Conservation (phyloP, 1,140 invertebrate genomes). For the Planococcus citri region DNA sequence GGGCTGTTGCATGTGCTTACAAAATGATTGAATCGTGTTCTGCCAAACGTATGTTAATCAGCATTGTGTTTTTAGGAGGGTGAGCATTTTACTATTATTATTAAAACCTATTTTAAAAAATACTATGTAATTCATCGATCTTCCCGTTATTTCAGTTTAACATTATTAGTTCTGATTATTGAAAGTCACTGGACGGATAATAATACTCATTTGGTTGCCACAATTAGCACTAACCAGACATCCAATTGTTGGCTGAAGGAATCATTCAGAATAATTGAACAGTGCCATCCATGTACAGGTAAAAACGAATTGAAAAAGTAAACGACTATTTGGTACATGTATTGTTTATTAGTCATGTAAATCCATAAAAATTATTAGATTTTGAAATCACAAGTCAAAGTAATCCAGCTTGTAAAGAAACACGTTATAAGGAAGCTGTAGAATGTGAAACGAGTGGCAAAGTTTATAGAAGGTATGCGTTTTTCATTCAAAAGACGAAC, state of each 20-base stretch:
- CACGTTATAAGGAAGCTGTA: slow-evolving; percentile 28
- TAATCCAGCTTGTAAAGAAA: slow-evolving; percentile 47
- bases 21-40: slow-evolving; percentile 28
- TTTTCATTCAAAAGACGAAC: not conserved
- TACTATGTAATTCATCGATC: slow-evolving; percentile 1
- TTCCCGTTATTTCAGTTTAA: slow-evolving; percentile 45
- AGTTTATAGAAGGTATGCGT: slow-evolving; percentile 48
- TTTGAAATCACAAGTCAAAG: slow-evolving; percentile 60
- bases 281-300: slow-evolving; percentile 68
- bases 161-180: slow-evolving; percentile 59
- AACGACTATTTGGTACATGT: slow-evolving; percentile 5
- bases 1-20: not conserved
- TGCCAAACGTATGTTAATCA: slow-evolving; percentile 29
- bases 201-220: slow-evolving; percentile 25
- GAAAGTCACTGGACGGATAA: slow-evolving; percentile 58
- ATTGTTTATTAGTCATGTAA: not conserved
- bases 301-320: slow-evolving; percentile 26
- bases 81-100: slow-evolving; percentile 24
- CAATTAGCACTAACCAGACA: slow-evolving; percentile 9
- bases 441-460: slow-evolving; percentile 49
- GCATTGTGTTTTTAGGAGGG: slow-evolving; percentile 30
- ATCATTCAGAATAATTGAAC: slow-evolving; percentile 50
- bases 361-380: slow-evolving; percentile 31
- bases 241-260: slow-evolving; percentile 49
- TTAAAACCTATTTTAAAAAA: not conserved